Evolutionary conservation across 1,140 invertebrate species (phyloP).

Genomic region (Pseudobourletiella spinata): DNA sequence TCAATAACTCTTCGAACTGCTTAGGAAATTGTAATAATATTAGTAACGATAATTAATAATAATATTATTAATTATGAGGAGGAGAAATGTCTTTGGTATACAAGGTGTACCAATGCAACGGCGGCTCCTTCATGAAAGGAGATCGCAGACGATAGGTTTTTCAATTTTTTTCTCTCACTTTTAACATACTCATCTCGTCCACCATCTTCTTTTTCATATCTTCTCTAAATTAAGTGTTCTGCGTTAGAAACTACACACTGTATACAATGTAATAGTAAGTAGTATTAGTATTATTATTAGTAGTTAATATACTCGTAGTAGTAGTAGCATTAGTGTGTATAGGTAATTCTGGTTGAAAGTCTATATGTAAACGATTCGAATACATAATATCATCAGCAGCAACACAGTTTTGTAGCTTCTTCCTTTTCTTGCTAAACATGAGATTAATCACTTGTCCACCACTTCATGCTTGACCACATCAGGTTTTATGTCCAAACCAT

Average conservation of each 20-base stretch:
- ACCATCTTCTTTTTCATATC: no score
- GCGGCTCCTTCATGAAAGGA: background rate
- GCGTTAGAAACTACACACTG: no score
- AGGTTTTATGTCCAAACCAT: conserved; percentile 60
- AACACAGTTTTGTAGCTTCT: background rate
- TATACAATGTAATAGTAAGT: background rate
- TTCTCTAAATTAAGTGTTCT: no score
- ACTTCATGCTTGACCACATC: conserved; percentile 25
- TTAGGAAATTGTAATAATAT: background rate
- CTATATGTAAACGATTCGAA: background rate
- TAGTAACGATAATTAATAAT: background rate
- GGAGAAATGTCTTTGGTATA: conserved; percentile 7
- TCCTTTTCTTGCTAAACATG: background rate
- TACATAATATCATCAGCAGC: background rate
- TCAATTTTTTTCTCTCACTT: background rate
- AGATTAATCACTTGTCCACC: conserved; percentile 21
- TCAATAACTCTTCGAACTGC: no score
- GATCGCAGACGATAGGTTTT: background rate
- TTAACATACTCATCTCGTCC: background rate
- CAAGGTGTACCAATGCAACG: conserved; percentile 5
- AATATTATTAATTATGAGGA: background rate
- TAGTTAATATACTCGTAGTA: background rate
- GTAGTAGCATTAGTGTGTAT: background rate
- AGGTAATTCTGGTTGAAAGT: no score
- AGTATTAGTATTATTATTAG: background rate